These are phyloP conservation scores for Bacillus rossius DNA, from an alignment of 1,140 invertebrate species.

Conservation along the genomic window DNA sequence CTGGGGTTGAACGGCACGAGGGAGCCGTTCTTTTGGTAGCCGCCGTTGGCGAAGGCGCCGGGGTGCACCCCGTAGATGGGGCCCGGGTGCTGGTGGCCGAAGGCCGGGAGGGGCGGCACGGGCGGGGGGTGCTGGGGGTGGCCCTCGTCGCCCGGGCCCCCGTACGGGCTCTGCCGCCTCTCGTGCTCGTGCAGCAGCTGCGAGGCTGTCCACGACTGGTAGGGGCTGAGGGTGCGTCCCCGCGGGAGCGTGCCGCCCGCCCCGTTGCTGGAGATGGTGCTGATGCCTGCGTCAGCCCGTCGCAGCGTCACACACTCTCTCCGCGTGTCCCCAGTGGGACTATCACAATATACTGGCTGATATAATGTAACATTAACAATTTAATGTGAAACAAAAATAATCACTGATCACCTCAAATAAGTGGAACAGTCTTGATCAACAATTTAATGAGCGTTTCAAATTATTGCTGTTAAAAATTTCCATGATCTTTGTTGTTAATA, in stretches of 20 bases:
- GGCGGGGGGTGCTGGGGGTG: slow-evolving; percentile 25
- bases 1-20: slow-evolving; percentile 46
- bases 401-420: too few relatives aligned
- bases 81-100: slow-evolving; percentile 36
- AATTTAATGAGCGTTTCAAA: too few relatives aligned
- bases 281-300: slow-evolving; percentile 16
- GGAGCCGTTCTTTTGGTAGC: slow-evolving; percentile 36
- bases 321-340: slow-evolving; percentile 8
- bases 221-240: slow-evolving; percentile 45
- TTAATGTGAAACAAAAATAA: too few relatives aligned
- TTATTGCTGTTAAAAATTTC: too few relatives aligned
- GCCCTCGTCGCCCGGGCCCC: slow-evolving; percentile 11
- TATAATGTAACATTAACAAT: too few relatives aligned
- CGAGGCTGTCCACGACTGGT: slow-evolving; percentile 52
- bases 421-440: too few relatives aligned
- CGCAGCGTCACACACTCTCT: too few relatives aligned
- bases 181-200: slow-evolving; percentile 55
- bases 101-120: slow-evolving; percentile 37
- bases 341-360: too few relatives aligned
- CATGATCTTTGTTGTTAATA: too few relatives aligned
- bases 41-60: slow-evolving; percentile 27
- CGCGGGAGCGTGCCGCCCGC: slow-evolving; percentile 36
- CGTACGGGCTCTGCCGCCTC: slow-evolving; percentile 45
- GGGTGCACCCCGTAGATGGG: slow-evolving; percentile 17
- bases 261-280: slow-evolving; percentile 26